phyloP scores from a whole-genome alignment of 2,888 invertebrate genomes.

The Acheta domesticus region DNA sequence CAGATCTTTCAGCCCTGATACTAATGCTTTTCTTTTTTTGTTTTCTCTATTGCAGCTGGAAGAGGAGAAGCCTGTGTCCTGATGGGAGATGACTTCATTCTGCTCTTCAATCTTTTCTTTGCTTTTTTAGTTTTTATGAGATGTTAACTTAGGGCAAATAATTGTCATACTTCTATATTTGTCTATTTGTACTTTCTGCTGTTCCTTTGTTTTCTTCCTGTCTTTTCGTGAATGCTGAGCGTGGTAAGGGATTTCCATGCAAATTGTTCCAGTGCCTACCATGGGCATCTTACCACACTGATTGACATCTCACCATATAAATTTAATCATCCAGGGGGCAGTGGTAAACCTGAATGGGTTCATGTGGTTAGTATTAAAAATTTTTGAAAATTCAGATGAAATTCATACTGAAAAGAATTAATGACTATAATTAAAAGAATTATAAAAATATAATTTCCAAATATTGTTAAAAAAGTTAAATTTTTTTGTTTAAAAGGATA shows the following conservation, averaged over 20 bases:
- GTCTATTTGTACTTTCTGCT: neutral
- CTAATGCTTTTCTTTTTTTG: conserved; percentile 4
- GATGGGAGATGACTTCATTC: neutral
- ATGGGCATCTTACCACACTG: conserved; percentile 92
- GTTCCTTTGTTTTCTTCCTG: neutral
- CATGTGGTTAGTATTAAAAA: conserved; percentile 69
- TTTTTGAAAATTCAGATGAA: too few relatives aligned
- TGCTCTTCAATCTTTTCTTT: neutral
- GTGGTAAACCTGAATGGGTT: conserved; percentile 78
- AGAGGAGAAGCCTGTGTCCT: neutral
- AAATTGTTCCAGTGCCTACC: conserved; percentile 83
- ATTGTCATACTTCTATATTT: neutral
- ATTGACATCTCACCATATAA: conserved; percentile 99
- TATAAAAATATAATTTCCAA: too few relatives aligned
- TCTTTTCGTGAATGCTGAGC: neutral
- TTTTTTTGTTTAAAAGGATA: too few relatives aligned
- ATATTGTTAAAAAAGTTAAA: too few relatives aligned
- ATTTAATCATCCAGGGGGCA: conserved; percentile 83
- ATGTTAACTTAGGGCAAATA: neutral
- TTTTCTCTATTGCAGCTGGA: neutral
- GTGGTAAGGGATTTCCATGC: conserved; percentile 18
- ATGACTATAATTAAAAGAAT: too few relatives aligned
- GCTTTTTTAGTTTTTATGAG: neutral
- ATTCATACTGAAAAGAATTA: too few relatives aligned
- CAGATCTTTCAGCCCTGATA: neutral